These are phyloP conservation scores for Hippolais icterina DNA, from an alignment of 2,113 vertebrate species.

Conservation along the genomic window DNA sequence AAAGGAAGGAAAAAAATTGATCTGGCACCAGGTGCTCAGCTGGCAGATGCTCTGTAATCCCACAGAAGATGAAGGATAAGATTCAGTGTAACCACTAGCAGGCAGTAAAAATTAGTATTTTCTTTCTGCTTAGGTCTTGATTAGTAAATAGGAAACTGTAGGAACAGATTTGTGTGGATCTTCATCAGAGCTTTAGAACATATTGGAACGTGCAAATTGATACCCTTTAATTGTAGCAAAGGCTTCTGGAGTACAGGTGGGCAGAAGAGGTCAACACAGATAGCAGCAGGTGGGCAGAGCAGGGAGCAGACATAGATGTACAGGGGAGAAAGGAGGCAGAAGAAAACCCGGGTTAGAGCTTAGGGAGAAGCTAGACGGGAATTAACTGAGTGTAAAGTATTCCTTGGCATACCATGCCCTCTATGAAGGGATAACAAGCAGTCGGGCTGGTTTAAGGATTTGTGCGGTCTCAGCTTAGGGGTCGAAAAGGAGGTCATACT, in stretches of 20 bases:
- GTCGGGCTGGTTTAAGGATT: neutral
- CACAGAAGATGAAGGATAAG: neutral
- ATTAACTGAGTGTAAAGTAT: neutral
- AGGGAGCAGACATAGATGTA: neutral
- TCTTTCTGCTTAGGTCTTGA: neutral
- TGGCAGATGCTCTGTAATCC: neutral
- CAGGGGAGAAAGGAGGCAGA: neutral
- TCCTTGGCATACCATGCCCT: neutral
- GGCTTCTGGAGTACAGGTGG: neutral
- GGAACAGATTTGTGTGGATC: neutral
- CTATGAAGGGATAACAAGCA: neutral
- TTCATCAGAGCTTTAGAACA: neutral
- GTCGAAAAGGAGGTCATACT: neutral
- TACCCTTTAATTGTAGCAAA: neutral
- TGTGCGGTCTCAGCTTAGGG: neutral
- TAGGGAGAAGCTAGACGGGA: neutral
- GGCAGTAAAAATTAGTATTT: slow-evolving; percentile 51
- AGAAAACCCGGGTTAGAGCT: neutral
- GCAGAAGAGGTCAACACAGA: neutral
- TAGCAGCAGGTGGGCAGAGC: neutral
- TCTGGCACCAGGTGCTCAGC: neutral
- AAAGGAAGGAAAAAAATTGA: neutral
- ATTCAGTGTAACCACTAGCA: slow-evolving; percentile 49
- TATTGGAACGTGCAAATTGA: neutral
- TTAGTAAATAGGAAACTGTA: neutral